Conservation (phyloP, 2,888 invertebrate genomes). For the Tineola bisselliella region DNA sequence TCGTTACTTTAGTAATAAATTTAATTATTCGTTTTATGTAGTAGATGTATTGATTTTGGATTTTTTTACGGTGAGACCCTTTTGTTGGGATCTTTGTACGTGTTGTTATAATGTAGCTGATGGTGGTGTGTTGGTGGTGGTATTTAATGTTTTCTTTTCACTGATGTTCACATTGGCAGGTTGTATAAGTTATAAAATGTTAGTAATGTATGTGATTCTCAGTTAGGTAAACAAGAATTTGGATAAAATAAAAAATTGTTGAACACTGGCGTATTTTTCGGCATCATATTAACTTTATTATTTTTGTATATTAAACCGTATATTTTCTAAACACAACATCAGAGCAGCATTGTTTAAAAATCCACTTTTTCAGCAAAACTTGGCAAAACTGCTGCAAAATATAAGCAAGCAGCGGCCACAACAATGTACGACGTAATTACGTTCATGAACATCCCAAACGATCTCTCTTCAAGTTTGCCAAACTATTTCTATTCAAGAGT, state of each 20-base stretch:
- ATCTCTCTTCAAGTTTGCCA: not conserved
- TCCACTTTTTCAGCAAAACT: not conserved
- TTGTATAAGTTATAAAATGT: too few species aligned
- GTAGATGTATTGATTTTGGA: not conserved
- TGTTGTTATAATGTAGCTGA: not conserved
- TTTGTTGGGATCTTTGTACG: not conserved
- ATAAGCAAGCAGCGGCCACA: not conserved
- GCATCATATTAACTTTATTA: too few species aligned
- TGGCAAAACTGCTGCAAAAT: not conserved
- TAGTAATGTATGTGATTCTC: too few species aligned
- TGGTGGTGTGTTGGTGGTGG: not conserved
- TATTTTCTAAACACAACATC: too few species aligned
- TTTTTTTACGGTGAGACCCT: not conserved
- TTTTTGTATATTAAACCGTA: too few species aligned
- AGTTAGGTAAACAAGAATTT: too few species aligned
- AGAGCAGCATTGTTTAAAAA: too few species aligned
- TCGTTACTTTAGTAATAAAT: not conserved
- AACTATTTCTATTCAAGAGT: constrained; percentile 9
- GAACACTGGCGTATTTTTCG: too few species aligned
- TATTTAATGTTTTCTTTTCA: not conserved
- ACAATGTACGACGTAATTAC: constrained; percentile 6
- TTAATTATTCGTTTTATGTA: not conserved
- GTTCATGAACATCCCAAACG: not conserved
- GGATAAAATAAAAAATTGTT: too few species aligned
- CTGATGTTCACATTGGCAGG: too few species aligned